Conservation (phyloP, 2,888 invertebrate genomes). For the Campoplex capitator region DNA sequence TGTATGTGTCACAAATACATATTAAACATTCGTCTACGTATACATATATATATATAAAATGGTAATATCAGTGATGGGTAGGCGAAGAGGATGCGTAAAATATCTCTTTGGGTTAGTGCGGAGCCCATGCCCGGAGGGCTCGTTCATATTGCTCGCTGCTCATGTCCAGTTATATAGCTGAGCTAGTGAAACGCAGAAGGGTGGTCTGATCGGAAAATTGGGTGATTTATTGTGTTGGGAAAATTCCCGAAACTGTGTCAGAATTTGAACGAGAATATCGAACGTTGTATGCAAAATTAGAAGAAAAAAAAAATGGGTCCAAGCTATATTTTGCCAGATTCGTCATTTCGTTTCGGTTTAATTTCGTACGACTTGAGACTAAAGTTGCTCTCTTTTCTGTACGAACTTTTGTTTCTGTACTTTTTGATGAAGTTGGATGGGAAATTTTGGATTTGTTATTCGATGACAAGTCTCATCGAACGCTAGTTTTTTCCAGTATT, state of each 20-base stretch:
- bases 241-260: conserved; percentile 57
- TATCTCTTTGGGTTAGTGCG: conserved; percentile 33
- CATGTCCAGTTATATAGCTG: conserved; percentile 11
- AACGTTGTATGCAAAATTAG: conserved; percentile 24
- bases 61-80: conserved; percentile 16
- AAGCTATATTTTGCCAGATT: background rate
- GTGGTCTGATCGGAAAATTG: conserved; percentile 47
- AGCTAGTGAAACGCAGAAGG: conserved; percentile 23
- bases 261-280: conserved; percentile 30
- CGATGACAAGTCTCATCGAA: background rate
- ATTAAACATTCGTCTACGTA: conserved; percentile 1
- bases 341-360: conserved; percentile 5
- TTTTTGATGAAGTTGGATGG: background rate
- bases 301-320: conserved; percentile 6
- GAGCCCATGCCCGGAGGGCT: conserved; percentile 21
- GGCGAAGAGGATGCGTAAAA: conserved; percentile 29
- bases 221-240: conserved; percentile 65
- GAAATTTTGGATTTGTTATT: too few species aligned
- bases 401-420: background rate
- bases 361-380: background rate
- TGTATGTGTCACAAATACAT: background rate
- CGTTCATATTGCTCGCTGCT: conserved; percentile 24
- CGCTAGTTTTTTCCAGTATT: background rate
- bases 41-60: conserved; percentile 8
- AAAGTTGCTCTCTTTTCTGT: background rate